Base-by-base conservation (phyloP, 1,140 invertebrate species). In the Cotesia glomerata region DNA sequence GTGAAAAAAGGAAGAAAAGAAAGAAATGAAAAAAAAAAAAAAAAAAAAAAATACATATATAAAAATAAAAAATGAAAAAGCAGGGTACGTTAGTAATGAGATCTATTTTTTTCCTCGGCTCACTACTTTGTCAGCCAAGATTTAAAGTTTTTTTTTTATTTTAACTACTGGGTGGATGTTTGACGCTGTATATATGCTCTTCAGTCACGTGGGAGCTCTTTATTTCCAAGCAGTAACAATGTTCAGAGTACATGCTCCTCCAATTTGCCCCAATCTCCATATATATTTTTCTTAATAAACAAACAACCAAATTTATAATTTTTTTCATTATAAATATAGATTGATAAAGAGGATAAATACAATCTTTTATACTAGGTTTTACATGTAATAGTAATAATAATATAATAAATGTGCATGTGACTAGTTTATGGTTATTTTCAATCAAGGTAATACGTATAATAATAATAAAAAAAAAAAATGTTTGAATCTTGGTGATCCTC, bases 71-170 rank as follows among this genome's bases (percentile, higher is more conserved):
- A 49, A 8, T 49, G 14, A 13, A 67, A 67, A 56, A 13, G 65
- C 52, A n/a, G 56, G 65, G 65, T 35, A 35, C 49, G 45, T 68
- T 68, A 35, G 65, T 68, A 68, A 68, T 68, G 65, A 68, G 65
- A 68, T 68, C 65, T 51, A 68, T 68, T 68, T 68, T 68, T 68
- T 52, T 52, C 32, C 11, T 26, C 45, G 54, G 32, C 49, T 45
- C 14, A 67, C 32, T 14, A 35, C 26, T 56, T 14, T 26, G 49
- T 67, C 45, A 67, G 49, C 49, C 32, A 67, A 66, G n/a, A 56
- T 56, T 52, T 68, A 14, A 11, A 52, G 9, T 56, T 68, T 32
- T 67, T 56, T 11, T 54, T 56, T 18, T 68, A 8, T 63, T 63
- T 63, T 63, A 49, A 49, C 14, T 39, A 63, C 35, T 13, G 8